Evolutionary conservation across 2,113 vertebrate species (phyloP).

Genomic region (Triplophysa tibetana): DNA sequence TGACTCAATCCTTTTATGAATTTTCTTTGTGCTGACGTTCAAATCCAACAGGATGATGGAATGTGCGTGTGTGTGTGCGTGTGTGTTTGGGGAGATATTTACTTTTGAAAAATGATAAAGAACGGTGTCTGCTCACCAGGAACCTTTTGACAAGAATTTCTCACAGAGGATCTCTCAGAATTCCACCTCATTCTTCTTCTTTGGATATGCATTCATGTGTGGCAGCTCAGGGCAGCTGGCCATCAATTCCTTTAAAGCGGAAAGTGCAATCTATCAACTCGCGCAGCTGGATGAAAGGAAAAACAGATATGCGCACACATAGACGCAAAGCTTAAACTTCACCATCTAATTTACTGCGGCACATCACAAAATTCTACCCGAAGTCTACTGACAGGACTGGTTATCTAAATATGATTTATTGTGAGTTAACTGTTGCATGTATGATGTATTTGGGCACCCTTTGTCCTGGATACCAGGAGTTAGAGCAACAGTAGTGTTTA

Average conservation of each 20-base stretch:
- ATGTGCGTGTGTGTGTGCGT: background rate
- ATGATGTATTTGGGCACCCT: background rate
- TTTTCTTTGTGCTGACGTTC: background rate
- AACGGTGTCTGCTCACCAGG: slow-evolving; percentile 21
- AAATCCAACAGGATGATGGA: background rate
- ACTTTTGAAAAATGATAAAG: slow-evolving; percentile 32
- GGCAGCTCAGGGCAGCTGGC: slow-evolving; percentile 38
- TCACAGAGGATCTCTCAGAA: slow-evolving; percentile 17
- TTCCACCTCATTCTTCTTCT: slow-evolving; percentile 36
- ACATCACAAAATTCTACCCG: background rate
- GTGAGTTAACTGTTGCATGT: slow-evolving; percentile 1
- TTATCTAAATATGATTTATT: background rate
- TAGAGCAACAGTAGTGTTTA: slow-evolving; percentile 31
- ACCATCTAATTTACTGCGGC: background rate
- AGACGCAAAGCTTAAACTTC: slow-evolving; percentile 1
- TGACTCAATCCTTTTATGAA: background rate
- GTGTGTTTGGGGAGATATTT: slow-evolving; percentile 12
- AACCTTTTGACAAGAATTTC: slow-evolving; percentile 39
- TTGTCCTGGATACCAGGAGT: slow-evolving; percentile 38
- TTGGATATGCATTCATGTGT: slow-evolving; percentile 40
- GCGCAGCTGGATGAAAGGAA: slow-evolving; percentile 1
- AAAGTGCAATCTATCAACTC: slow-evolving; percentile 9
- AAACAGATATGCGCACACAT: background rate
- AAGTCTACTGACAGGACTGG: background rate
- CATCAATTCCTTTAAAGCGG: slow-evolving; percentile 23